Evolutionary conservation across 2,113 vertebrate genomes (phyloP), one percentile per base, ranked within the genome.

Genomic region (Zosterops lateralis): DNA sequence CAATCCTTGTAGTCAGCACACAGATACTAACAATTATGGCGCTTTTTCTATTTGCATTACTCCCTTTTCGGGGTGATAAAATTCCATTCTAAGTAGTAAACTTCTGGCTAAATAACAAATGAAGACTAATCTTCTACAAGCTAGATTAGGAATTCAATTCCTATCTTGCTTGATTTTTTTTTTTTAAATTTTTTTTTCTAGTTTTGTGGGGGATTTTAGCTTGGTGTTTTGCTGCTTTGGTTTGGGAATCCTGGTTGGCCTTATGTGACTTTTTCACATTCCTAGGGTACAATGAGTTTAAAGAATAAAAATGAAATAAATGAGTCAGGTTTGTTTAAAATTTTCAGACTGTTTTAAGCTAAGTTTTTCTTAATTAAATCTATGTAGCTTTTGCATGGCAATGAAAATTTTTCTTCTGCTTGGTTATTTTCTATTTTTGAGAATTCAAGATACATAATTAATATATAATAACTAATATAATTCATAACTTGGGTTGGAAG

Each of bases 71-170:
- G 25, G 18, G 66, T 47, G 65, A 71, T 56, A 84, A 48, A 54
- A 71, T 91, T 96, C 65, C 34, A 84, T 87, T 87, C 53, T 54
- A 84, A 78, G 60, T 75, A 67, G 38, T 74, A 82, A 84, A 74
- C 32, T 61, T 79, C 31, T 88, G 40, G 22, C 66, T 84, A 75
- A 81, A 87, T 71, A 78, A 32, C 47, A 67, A 81, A 89, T 71
- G 32, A 54, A 87, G 77, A 64, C 47, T 94, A 84, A 93, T 89
- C 72, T 83, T 83, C 50, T 47, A 62, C 48, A 78, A 54, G 29
- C 6, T 42, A 51, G 70, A 81, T 81, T 71, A 77, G 48, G 42
- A 87, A 70, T 89, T 79, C 12, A 81, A 10, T 24, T 84, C 17
- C 9, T 62, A 51, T 81, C 70, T 78, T 81, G 7, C 47, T 87